phyloP scores from a whole-genome alignment of 2,888 invertebrate species.

The Gisinianus flammeolus region DNA sequence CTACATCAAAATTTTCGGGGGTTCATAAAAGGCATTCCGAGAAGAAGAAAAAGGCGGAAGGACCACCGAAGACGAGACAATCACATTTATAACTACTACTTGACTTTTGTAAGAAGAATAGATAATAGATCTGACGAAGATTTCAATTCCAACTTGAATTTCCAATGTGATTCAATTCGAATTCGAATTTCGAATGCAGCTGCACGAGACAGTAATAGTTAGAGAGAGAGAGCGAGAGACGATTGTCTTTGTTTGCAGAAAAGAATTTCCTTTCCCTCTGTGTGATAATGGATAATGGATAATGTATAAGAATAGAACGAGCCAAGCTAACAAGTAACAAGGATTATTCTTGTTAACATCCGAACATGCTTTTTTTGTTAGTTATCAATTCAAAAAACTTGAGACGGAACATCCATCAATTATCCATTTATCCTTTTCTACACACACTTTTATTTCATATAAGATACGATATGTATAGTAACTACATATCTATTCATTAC shows the following conservation, averaged over 20 bases:
- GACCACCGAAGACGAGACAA: slow-evolving; percentile 52
- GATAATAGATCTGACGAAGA: slow-evolving; percentile 28
- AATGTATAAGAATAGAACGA: slow-evolving; percentile 16
- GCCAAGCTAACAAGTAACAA: neutral
- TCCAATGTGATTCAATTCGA: neutral
- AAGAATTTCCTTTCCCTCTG: slow-evolving; percentile 25
- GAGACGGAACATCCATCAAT: no score
- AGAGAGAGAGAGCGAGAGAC: no score
- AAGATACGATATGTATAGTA: no score
- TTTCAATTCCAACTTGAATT: neutral
- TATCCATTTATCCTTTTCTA: neutral
- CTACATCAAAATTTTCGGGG: slow-evolving; percentile 53
- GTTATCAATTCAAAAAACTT: no score
- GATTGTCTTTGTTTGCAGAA: slow-evolving; percentile 43
- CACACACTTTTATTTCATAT: no score
- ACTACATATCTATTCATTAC: no score
- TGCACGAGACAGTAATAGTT: slow-evolving; percentile 44
- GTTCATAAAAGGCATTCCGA: slow-evolving; percentile 42
- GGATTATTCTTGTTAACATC: neutral
- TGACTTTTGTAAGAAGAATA: slow-evolving; percentile 17
- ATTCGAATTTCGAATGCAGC: slow-evolving; percentile 32
- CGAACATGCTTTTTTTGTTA: neutral
- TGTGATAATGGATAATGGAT: no score
- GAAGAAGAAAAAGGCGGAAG: slow-evolving; percentile 21
- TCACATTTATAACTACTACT: slow-evolving; percentile 26